Conservation (phyloP, 2,113 vertebrate genomes). For the Fulica atra region DNA sequence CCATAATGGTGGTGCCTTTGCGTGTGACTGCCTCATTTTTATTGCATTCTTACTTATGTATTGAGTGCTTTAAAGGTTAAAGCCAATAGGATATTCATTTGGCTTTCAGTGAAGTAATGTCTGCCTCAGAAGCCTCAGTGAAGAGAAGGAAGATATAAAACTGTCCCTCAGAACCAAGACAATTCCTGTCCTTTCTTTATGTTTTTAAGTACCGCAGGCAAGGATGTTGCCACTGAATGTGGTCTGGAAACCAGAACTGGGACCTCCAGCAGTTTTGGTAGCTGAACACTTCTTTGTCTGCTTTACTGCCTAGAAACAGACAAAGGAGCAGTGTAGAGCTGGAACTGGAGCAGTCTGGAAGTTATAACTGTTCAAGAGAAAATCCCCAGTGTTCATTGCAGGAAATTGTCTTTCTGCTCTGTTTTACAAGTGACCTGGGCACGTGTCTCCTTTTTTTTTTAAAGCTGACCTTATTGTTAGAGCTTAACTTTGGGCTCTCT, state of each 20-base stretch:
- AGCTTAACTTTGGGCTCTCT: neutral
- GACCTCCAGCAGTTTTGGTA: neutral
- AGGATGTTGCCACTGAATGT: neutral
- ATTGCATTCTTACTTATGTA: neutral
- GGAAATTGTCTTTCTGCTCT: constrained; percentile 4
- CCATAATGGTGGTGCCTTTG: neutral
- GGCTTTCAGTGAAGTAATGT: neutral
- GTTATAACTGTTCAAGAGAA: neutral
- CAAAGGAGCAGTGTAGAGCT: neutral
- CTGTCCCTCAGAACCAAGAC: neutral
- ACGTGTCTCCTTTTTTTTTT: neutral
- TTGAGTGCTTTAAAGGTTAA: neutral
- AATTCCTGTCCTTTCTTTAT: neutral
- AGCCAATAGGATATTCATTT: neutral
- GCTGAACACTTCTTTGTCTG: neutral
- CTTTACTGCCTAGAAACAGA: neutral
- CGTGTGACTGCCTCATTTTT: neutral
- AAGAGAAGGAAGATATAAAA: neutral
- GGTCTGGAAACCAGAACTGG: neutral
- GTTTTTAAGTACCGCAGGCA: neutral
- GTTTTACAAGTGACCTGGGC: neutral
- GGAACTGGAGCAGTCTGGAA: neutral
- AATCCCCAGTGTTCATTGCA: neutral
- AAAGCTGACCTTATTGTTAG: neutral
- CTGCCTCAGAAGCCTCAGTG: neutral